These are phyloP conservation scores for Piaya cayana DNA, from an alignment of 2,113 vertebrate species.

Conservation along the genomic window DNA sequence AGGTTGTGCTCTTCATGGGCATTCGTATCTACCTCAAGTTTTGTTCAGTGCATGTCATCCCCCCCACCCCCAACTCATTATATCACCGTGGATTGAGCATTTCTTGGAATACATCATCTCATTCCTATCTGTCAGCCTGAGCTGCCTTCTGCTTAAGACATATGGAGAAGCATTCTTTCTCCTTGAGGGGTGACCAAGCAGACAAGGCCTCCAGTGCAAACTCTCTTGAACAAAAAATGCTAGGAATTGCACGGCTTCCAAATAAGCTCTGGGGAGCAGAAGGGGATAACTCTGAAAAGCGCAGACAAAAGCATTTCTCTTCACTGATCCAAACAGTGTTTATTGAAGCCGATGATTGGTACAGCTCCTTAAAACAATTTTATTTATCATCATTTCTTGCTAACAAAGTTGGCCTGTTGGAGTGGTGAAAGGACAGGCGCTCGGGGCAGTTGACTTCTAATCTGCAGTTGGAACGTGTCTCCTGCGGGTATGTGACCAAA, in stretches of 20 bases:
- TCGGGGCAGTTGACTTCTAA: not conserved
- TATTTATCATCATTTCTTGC: not conserved
- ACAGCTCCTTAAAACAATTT: not conserved
- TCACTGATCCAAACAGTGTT: not conserved
- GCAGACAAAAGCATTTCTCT: not conserved
- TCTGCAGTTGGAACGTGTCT: not conserved
- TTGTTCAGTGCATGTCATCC: too few relatives aligned
- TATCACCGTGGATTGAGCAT: not conserved
- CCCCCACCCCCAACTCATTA: not conserved
- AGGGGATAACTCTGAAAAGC: not conserved
- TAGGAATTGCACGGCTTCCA: not conserved
- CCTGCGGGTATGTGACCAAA: not conserved
- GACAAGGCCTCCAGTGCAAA: not conserved
- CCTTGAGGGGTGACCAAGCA: conserved; percentile 53
- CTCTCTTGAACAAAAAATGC: not conserved
- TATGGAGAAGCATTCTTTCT: conserved; percentile 38
- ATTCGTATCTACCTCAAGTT: not conserved
- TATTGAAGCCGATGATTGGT: not conserved
- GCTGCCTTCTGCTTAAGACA: conserved; percentile 57
- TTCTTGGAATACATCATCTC: conserved; percentile 39
- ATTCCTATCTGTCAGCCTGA: conserved; percentile 12
- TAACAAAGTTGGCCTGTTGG: not conserved
- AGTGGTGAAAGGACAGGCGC: not conserved
- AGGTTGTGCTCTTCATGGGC: not conserved
- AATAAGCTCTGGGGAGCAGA: not conserved